phyloP scores from a whole-genome alignment of 2,797 vertebrate species.

The Lacerta bilineata region DNA sequence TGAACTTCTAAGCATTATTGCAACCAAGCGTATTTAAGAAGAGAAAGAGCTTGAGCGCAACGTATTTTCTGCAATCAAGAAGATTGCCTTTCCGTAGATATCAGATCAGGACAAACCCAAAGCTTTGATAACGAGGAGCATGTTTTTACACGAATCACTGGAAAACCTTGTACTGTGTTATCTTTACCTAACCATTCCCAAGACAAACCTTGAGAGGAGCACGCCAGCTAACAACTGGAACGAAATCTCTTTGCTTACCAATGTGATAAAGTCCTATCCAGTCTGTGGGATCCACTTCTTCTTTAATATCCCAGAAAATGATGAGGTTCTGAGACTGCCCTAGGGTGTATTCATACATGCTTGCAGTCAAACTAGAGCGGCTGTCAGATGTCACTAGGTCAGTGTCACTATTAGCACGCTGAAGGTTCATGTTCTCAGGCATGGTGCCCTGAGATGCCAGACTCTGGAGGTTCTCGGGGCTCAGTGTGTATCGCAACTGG shows the following conservation, averaged over 20 bases:
- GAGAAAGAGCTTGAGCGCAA: neutral
- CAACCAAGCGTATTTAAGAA: conserved; percentile 9
- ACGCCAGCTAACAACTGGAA: conserved; percentile 34
- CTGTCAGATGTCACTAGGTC: conserved; percentile 95
- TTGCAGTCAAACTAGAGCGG: conserved; percentile 94
- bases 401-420: conserved; percentile 95
- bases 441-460: conserved; percentile 86
- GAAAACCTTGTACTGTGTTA: neutral
- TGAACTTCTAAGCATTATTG: neutral
- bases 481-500: conserved; percentile 93
- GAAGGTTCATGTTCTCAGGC: conserved; percentile 86
- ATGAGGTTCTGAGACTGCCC: conserved; percentile 94
- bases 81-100: neutral
- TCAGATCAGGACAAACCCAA: conserved; percentile 2
- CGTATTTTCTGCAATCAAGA: conserved; percentile 1
- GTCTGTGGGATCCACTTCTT: conserved; percentile 97
- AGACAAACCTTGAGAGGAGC: neutral
- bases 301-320: conserved; percentile 99
- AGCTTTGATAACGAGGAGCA: conserved; percentile 16
- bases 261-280: conserved; percentile 99
- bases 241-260: conserved; percentile 81
- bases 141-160: conserved; percentile 21
- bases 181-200: neutral
- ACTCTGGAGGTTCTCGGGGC: conserved; percentile 95
- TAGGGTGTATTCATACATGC: conserved; percentile 92